Conservation (phyloP, 2,113 vertebrate species). For the Cynoglossus semilaevis region DNA sequence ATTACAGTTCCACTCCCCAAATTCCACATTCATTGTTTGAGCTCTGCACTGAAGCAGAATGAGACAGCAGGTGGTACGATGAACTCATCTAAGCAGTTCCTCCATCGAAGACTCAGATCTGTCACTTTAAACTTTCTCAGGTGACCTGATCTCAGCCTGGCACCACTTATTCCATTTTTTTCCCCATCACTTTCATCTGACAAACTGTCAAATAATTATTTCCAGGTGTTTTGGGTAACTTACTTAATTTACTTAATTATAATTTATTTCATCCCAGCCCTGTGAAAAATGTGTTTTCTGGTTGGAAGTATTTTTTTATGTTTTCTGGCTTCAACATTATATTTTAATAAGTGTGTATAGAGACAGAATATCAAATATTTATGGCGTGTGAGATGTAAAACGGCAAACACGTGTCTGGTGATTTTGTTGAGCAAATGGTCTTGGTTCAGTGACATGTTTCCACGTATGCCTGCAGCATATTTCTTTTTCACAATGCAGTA, state of each 20-base stretch:
- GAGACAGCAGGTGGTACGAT: neutral
- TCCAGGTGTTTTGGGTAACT: neutral
- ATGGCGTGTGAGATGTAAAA: slow-evolving; percentile 11
- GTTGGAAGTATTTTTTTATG: neutral
- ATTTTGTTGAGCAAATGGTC: slow-evolving; percentile 2
- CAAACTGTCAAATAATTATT: no score
- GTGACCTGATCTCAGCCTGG: no score
- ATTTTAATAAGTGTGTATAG: slow-evolving; percentile 32
- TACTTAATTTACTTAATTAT: no score
- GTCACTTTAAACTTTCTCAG: no score
- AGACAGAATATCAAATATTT: slow-evolving; percentile 45
- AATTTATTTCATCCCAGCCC: no score
- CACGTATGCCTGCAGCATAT: slow-evolving; percentile 6
- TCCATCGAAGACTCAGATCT: no score
- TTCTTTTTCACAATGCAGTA: no score
- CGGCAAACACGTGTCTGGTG: slow-evolving; percentile 1
- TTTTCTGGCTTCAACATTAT: slow-evolving; percentile 3
- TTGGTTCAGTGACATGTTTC: slow-evolving; percentile 9
- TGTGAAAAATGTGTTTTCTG: no score
- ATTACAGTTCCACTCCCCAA: slow-evolving; percentile 1
- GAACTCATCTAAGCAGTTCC: no score
- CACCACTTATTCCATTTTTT: no score
- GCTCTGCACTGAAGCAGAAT: neutral
- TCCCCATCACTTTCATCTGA: no score
- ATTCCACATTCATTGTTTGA: neutral